These are phyloP conservation scores for Dascyllus trimaculatus DNA, from an alignment of 2,113 vertebrate genomes.

Conservation along the genomic window DNA sequence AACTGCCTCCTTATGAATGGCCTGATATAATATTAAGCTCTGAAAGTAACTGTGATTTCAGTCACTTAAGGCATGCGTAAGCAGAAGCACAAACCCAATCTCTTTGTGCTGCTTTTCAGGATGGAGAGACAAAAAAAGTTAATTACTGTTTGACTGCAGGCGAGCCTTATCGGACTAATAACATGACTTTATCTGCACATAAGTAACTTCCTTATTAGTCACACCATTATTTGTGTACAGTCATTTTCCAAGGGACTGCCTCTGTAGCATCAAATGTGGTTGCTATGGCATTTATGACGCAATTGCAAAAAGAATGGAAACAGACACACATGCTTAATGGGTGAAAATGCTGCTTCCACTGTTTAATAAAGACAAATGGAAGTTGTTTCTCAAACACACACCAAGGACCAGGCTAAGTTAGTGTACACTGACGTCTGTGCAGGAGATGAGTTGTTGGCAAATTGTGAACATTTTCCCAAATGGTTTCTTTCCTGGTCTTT, in stretches of 20 bases:
- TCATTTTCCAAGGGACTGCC: slow-evolving; percentile 1
- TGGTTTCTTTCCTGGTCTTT: not conserved
- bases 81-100: too few species aligned
- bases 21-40: too few species aligned
- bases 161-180: not conserved
- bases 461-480: not conserved
- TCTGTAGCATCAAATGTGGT: not conserved
- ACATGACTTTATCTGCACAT: not conserved
- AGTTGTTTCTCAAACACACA: slow-evolving; percentile 21
- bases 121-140: too few species aligned
- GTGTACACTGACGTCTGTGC: slow-evolving; percentile 4
- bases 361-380: slow-evolving; percentile 20
- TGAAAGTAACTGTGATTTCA: too few species aligned
- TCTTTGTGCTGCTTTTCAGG: too few species aligned
- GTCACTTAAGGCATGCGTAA: too few species aligned
- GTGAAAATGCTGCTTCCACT: slow-evolving; percentile 14
- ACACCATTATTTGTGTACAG: not conserved
- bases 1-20: too few species aligned
- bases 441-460: not conserved
- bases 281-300: slow-evolving; percentile 34
- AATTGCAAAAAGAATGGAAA: slow-evolving; percentile 18
- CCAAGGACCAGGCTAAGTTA: slow-evolving; percentile 1
- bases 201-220: slow-evolving; percentile 11
- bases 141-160: too few species aligned
- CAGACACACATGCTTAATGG: slow-evolving; percentile 11